A percentile compares a stretch with the other conserved stretches of the same genome.
Evolutionary conservation across 2,888 invertebrate genomes (phyloP).

Genomic region (Digitonthophagus gazella): DNA sequence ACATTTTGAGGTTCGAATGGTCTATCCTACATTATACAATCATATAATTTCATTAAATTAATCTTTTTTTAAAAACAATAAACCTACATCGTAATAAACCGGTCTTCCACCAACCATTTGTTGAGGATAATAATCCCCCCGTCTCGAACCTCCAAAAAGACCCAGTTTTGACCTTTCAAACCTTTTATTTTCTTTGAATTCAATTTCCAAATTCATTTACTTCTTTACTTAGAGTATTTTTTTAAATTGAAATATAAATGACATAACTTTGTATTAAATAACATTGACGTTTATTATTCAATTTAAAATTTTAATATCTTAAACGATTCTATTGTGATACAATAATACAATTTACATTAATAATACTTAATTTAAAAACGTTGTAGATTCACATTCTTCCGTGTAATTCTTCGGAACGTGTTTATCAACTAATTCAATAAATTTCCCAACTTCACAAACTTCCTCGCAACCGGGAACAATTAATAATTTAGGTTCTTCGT

Average conservation of each 20-base stretch:
- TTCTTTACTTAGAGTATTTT: too few relatives aligned
- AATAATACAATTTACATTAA: not conserved
- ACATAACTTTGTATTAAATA: too few relatives aligned
- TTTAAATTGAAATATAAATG: too few relatives aligned
- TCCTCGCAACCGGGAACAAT: slow-evolving; percentile 41
- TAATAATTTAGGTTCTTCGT: slow-evolving; percentile 37
- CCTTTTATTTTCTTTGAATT: too few relatives aligned
- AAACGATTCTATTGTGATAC: too few relatives aligned
- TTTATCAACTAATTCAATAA: slow-evolving; percentile 39
- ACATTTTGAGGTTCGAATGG: not conserved
- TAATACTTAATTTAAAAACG: slow-evolving; percentile 34
- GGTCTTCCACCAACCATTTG: not conserved
- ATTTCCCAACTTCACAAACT: slow-evolving; percentile 43
- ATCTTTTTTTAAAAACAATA: not conserved
- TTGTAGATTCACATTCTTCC: slow-evolving; percentile 42
- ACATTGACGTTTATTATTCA: too few relatives aligned
- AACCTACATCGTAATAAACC: not conserved
- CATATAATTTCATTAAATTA: not conserved
- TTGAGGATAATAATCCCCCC: too few relatives aligned
- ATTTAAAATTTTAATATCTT: too few relatives aligned
- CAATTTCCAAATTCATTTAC: too few relatives aligned
- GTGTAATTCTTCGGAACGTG: slow-evolving; percentile 46
- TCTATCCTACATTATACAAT: not conserved
- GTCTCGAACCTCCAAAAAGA: not conserved
- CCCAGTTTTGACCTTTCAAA: not conserved